phyloP scores from a whole-genome alignment of 2,113 vertebrate genomes.

The Leptodactylus fuscus region DNA sequence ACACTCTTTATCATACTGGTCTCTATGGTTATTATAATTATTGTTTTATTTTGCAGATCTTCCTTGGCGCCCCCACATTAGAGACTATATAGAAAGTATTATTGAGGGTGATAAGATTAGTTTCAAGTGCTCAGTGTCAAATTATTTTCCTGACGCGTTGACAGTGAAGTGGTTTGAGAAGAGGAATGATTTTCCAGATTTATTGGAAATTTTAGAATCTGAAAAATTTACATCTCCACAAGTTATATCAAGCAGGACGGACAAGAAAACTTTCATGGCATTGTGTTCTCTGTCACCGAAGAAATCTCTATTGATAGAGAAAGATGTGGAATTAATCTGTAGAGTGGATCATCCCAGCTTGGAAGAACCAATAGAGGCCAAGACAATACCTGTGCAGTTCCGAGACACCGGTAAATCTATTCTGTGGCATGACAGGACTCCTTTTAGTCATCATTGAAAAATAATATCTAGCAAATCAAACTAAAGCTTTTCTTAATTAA shows the following conservation, averaged over 20 bases:
- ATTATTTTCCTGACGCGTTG: conserved; percentile 38
- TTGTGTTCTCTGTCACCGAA: not conserved
- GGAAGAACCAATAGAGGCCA: conserved; percentile 2
- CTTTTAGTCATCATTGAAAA: not conserved
- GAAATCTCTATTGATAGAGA: not conserved
- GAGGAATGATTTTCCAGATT: conserved; percentile 14
- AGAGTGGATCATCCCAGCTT: conserved; percentile 47
- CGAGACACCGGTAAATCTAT: not conserved
- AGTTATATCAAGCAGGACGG: not conserved
- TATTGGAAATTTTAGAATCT: not conserved
- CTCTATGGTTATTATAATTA: not conserved
- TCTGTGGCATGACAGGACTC: not conserved
- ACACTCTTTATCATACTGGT: not conserved
- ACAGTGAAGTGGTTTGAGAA: conserved; percentile 41
- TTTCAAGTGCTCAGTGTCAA: not conserved
- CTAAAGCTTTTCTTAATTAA: not conserved
- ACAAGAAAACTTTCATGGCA: not conserved
- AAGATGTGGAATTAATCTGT: conserved; percentile 1
- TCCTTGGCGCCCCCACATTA: conserved; percentile 11
- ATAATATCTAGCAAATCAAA: not conserved
- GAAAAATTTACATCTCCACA: not conserved
- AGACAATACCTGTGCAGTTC: not conserved
- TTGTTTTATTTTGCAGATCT: conserved; percentile 9
- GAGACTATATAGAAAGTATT: not conserved
- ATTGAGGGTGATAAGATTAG: not conserved